Base-by-base conservation (phyloP, 2,113 vertebrate genomes). In the Labeo rohita region DNA sequence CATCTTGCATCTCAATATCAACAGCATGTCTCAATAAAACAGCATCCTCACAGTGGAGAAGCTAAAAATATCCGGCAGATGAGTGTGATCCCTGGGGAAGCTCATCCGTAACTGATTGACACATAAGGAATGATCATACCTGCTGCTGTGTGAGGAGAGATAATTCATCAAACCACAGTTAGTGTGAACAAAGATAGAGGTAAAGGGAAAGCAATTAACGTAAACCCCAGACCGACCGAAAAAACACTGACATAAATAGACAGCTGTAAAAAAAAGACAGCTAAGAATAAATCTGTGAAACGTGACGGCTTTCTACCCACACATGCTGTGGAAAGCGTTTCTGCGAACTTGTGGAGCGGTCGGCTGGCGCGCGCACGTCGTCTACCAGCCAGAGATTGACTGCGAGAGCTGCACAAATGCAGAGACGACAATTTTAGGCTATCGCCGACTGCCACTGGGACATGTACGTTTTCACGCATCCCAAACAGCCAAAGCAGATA, bases 221-320 rank as follows among this genome's bases (percentile, higher is more conserved):
- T 75, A 34, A 68, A 83, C 80, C 34, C 74, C 43, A 83, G 82
- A 85, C 75, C 75, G 73, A 68, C 63, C 6, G 13, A 49, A 83
- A 82, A 61, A 49, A 49, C 54, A 18, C 28, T 8, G 47, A 74
- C 23, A 68, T 73, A 85, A 70, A 74, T 84, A 70, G 79, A 39
- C 39, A 74, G 52, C 43, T 80, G 86, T 83, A 77, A 87, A 87
- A 87, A 87, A 80, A 54, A 83, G 61, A 84, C 86, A 75, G 79
- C 66, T 87, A 50, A n/a, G 83, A 87, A 87, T 84, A 87, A 84
- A 87, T 86, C 66, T 85, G 80, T 43, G 45, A 87, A 84, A 85
- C 36, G 50, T 77, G 74, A 70, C 65, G 36, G 74, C 12, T 84
- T 84, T 83, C 77, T 63, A 81, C 61, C 59, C 61, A 81, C 80